These are phyloP conservation scores for Pseudomyrmex pallidus DNA, from an alignment of 1,140 invertebrate species.

Conservation along the genomic window DNA sequence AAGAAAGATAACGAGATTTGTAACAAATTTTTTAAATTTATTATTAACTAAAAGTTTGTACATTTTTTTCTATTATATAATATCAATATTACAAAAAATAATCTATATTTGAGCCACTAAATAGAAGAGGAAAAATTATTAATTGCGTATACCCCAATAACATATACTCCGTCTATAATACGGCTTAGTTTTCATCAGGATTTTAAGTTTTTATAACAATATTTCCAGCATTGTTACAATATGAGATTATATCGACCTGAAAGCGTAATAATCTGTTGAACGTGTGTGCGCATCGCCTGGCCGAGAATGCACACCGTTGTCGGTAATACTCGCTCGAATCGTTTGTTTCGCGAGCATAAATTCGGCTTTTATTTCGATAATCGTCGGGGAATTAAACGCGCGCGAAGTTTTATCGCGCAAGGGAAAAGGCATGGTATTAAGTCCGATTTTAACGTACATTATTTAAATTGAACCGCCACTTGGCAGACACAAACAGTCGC, in stretches of 20 bases:
- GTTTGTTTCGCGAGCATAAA: constrained; percentile 20
- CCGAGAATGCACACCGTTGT: neutral
- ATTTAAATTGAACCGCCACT: constrained; percentile 37
- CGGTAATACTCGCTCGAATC: constrained; percentile 34
- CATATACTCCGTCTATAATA: neutral
- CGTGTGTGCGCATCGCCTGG: constrained; percentile 11
- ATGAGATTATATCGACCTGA: constrained; percentile 39
- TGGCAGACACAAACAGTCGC: constrained; percentile 11
- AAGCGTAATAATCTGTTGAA: constrained; percentile 29
- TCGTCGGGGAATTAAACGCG: constrained; percentile 46
- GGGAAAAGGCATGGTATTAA: constrained; percentile 25
- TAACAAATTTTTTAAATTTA: neutral
- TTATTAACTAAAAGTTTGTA: neutral
- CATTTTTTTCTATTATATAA: too few relatives aligned
- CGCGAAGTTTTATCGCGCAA: constrained; percentile 31
- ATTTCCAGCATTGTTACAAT: constrained; percentile 21
- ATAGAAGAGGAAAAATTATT: neutral
- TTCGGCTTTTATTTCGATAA: constrained; percentile 57
- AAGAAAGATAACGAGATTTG: too few relatives aligned
- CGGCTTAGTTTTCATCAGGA: neutral
- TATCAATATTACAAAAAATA: neutral
- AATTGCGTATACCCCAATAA: neutral
- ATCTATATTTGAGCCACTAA: neutral
- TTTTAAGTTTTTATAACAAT: constrained; percentile 30
- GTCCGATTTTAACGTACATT: constrained; percentile 44